Percentiles rank a stretch among this genome's conserved stretches.
phyloP scores from a whole-genome alignment of 2,888 invertebrate genomes.

The Phaedon cochleariae region DNA sequence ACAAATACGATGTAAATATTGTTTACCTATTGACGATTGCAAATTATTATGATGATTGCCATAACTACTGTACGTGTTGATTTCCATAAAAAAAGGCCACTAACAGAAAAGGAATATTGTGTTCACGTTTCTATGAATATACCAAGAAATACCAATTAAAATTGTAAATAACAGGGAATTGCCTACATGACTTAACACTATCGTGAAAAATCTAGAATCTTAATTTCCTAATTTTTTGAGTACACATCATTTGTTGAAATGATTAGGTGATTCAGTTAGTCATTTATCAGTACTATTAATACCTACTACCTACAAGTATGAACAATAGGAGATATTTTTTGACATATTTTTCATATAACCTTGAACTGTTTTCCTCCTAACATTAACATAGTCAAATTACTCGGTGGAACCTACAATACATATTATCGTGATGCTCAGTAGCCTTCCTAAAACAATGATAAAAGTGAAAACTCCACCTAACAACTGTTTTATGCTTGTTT shows the following conservation, averaged over 20 bases:
- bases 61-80: neutral
- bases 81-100: too few relatives aligned
- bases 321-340: neutral
- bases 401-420: neutral
- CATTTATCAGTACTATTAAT: too few relatives aligned
- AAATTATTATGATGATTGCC: neutral
- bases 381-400: too few relatives aligned
- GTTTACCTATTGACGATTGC: too few relatives aligned
- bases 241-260: too few relatives aligned
- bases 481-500: neutral
- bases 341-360: neutral
- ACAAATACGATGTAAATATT: too few relatives aligned
- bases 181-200: neutral
- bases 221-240: too few relatives aligned
- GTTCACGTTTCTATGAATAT: neutral
- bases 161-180: neutral
- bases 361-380: neutral
- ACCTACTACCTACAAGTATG: too few relatives aligned
- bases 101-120: neutral
- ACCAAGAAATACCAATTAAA: neutral
- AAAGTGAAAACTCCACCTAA: neutral
- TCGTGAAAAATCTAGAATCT: too few relatives aligned
- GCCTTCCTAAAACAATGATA: neutral
- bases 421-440: neutral
- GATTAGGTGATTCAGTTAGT: too few relatives aligned